Evolutionary conservation across 2,888 invertebrate species (phyloP), one percentile per base, ranked within the genome.

Genomic region (Drosophila anceps): DNA sequence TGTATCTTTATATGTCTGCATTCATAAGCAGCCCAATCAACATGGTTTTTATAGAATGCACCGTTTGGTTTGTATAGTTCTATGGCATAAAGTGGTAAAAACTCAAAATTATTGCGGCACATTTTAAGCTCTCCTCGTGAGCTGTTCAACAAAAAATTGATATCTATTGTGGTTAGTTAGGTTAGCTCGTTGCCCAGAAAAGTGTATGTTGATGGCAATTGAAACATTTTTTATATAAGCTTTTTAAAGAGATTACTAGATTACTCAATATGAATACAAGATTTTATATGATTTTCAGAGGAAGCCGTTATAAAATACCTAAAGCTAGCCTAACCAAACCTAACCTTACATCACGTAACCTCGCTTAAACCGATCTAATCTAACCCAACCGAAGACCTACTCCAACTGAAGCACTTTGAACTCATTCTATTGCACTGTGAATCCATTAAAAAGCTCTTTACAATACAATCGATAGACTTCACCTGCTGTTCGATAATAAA

Each of bases 1-100:
- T 54, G 39, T 24, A 18, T 18, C 12, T 51, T 12, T 46, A 18
- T 54, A 9, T 41, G 46, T 35, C 12, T 37, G 58, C 63, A 65
- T 63, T 50, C 51, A 51, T 65, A 74, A 71, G 50, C 61, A 77
- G 62, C 69, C 69, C 65, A 69, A 73, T 78, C 55, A 65, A 59
- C 73, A 43, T 57, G 73, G 39, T 48, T 57, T 63, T 77, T 61
- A 35, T 37, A 72, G 50, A 75, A 65, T 53, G 65, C 35, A 46
- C 9, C 5, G 12, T 54, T 51, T 69, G 53, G 53, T 64, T 50
- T 57, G 43, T 46, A 37, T 55, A 43, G 61, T 50, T 69, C 35
- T 64, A 20, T 24, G 35, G 50, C 41, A 27, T 41, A 57, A 65
- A 73, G 60, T 73, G 74, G 74, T 60, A 76, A 76, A 73, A 78